Evolutionary conservation across 2,797 vertebrate genomes (phyloP).

Genomic region (Lateolabrax maculatus): DNA sequence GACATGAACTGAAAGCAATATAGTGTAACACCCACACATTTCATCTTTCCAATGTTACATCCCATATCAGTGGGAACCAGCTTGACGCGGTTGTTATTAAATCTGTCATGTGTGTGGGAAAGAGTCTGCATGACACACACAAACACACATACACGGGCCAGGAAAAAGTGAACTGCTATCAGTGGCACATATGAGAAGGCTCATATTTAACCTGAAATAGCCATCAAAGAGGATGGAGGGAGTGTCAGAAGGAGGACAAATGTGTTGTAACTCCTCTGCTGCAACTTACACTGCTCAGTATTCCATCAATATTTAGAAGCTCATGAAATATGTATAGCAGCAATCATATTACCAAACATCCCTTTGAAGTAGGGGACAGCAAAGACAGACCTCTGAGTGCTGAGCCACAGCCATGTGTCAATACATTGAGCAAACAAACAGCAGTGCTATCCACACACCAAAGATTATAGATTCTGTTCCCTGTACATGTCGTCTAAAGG

Average conservation of each 20-base stretch:
- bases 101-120: constrained; percentile 15
- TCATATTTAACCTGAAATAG: constrained; percentile 68
- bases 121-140: neutral
- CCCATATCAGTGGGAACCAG: constrained; percentile 11
- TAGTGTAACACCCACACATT: constrained; percentile 7
- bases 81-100: constrained; percentile 33
- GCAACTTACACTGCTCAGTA: constrained; percentile 49
- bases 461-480: constrained; percentile 26
- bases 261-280: constrained; percentile 21
- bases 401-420: constrained; percentile 37
- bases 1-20: neutral
- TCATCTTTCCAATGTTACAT: constrained; percentile 6
- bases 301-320: constrained; percentile 74
- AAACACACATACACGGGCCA: neutral
- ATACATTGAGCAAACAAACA: constrained; percentile 51
- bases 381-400: constrained; percentile 38
- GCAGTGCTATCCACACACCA: constrained; percentile 14
- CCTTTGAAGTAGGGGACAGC: constrained; percentile 55
- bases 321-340: constrained; percentile 75
- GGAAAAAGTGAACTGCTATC: constrained; percentile 32
- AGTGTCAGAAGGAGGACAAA: constrained; percentile 20
- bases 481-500: constrained; percentile 21
- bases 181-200: constrained; percentile 32
- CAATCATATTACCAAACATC: constrained; percentile 63
- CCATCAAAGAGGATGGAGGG: constrained; percentile 52